phyloP scores from a whole-genome alignment of 1,140 invertebrate genomes.

The Lamellibrachia luymesi region DNA sequence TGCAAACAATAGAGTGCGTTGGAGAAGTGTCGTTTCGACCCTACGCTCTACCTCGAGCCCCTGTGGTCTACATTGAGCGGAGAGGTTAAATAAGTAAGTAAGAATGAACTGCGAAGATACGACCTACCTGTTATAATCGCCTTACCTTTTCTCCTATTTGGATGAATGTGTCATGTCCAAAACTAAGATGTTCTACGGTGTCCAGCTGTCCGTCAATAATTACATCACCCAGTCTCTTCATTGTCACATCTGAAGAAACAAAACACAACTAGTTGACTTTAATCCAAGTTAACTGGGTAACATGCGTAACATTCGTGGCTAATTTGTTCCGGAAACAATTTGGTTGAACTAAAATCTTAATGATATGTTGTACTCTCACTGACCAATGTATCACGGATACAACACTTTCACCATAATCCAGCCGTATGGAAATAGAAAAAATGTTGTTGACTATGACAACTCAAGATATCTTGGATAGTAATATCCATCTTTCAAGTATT shows the following conservation, averaged over 20 bases:
- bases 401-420: background rate
- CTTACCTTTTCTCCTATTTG: slow-evolving; percentile 33
- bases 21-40: too few relatives aligned
- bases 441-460: background rate
- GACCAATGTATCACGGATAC: too few relatives aligned
- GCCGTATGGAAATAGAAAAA: background rate
- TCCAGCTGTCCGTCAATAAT: slow-evolving; percentile 36
- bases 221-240: slow-evolving; percentile 27
- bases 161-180: slow-evolving; percentile 39
- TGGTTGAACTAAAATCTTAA: too few relatives aligned
- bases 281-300: too few relatives aligned
- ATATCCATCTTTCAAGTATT: background rate
- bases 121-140: background rate
- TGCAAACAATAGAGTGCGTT: too few relatives aligned
- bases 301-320: too few relatives aligned
- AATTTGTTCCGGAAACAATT: too few relatives aligned
- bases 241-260: background rate
- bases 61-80: too few relatives aligned
- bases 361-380: too few relatives aligned
- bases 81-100: too few relatives aligned
- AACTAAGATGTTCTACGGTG: slow-evolving; percentile 36
- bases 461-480: background rate
- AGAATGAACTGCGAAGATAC: too few relatives aligned
- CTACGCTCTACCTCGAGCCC: too few relatives aligned
- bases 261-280: background rate